Evolutionary conservation across 2,797 vertebrate genomes (phyloP).

Genomic region (Macropus fuliginosus): DNA sequence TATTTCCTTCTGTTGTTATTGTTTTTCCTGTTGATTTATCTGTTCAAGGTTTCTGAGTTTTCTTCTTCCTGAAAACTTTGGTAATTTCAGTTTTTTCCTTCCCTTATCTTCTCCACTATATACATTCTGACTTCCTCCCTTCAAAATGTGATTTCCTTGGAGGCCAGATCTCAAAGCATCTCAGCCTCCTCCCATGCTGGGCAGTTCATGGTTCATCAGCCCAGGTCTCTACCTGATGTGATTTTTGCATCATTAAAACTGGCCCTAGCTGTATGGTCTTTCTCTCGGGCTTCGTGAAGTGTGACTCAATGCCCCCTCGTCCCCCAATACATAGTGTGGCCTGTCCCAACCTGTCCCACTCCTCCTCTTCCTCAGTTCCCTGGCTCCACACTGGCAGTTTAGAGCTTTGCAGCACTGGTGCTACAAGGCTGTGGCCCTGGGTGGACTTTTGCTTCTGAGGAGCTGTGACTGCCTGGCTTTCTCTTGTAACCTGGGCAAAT

Average conservation of each 20-base stretch:
- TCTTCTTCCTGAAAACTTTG: background rate
- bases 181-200: background rate
- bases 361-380: background rate
- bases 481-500: background rate
- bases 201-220: background rate
- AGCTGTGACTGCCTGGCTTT: background rate
- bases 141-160: background rate
- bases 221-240: background rate
- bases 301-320: rapidly evolving
- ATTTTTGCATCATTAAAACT: background rate
- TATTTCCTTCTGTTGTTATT: background rate
- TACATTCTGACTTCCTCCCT: background rate
- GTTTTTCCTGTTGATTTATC: background rate
- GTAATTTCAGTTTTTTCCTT: background rate
- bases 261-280: background rate
- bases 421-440: background rate
- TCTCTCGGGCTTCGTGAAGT: background rate
- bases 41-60: background rate
- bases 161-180: background rate
- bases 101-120: background rate
- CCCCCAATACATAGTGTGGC: background rate
- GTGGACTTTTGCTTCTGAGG: background rate
- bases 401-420: background rate
- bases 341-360: background rate
- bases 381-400: background rate